Evolutionary conservation across 2,888 invertebrate species (phyloP).

Genomic region (Hydraecia micacea): DNA sequence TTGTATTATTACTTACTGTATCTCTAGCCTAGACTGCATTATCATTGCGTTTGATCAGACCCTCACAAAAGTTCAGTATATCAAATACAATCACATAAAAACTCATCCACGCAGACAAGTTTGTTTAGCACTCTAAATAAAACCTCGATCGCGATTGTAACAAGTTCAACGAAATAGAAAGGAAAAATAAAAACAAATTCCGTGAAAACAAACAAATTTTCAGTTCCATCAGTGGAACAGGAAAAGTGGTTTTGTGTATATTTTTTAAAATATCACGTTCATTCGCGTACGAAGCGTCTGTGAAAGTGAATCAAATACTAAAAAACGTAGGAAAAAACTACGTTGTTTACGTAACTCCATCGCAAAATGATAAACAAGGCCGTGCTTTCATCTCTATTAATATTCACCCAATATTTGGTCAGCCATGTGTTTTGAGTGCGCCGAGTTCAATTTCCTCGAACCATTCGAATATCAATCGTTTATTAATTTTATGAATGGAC

Average conservation of each 20-base stretch:
- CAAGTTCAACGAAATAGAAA: background rate
- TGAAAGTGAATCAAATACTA: slow-evolving; percentile 24
- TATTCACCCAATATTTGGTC: slow-evolving; percentile 1
- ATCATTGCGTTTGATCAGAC: background rate
- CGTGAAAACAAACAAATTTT: background rate
- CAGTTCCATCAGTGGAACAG: background rate
- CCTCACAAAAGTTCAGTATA: background rate
- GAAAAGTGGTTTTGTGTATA: background rate
- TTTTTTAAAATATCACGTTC: background rate
- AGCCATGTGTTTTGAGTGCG: background rate
- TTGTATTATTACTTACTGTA: background rate
- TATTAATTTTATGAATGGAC: slow-evolving; percentile 44
- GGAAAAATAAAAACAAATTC: background rate
- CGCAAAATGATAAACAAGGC: background rate
- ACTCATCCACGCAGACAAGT: background rate
- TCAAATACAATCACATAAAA: background rate
- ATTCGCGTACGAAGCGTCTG: background rate
- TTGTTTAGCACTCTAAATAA: background rate
- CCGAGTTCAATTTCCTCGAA: background rate
- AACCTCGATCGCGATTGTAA: background rate
- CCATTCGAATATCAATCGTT: slow-evolving; percentile 16
- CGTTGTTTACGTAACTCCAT: too few species aligned
- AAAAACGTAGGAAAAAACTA: background rate
- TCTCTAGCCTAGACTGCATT: too few species aligned
- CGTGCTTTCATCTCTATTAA: background rate